Evolutionary conservation across 1,140 invertebrate species (phyloP).

Genomic region (Augochlora pura): DNA sequence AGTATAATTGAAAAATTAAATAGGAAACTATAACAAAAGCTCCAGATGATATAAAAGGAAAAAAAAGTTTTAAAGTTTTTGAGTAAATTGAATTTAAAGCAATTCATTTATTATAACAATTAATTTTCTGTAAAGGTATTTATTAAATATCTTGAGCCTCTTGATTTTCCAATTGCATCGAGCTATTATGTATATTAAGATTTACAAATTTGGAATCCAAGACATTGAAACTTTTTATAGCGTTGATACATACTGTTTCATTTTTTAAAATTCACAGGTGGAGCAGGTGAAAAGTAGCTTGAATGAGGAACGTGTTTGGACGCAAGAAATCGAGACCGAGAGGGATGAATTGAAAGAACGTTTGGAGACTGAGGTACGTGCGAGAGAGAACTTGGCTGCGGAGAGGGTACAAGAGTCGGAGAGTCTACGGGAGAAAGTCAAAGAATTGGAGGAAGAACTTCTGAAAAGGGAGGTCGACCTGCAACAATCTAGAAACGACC

Average conservation of each 20-base stretch:
- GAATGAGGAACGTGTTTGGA: slow-evolving; percentile 75
- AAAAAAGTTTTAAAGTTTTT: too few species aligned
- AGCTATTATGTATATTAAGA: too few species aligned
- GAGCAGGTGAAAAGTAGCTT: slow-evolving; percentile 72
- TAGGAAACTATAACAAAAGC: too few species aligned
- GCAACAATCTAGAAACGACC: slow-evolving; percentile 72
- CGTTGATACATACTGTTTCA: not conserved
- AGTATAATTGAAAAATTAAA: too few species aligned
- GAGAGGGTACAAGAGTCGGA: slow-evolving; percentile 71
- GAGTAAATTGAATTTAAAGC: too few species aligned
- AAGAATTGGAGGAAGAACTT: slow-evolving; percentile 77
- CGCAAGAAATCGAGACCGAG: slow-evolving; percentile 74
- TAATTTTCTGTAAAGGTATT: too few species aligned
- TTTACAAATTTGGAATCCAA: too few species aligned
- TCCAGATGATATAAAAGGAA: too few species aligned
- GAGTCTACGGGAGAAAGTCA: slow-evolving; percentile 65
- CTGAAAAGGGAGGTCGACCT: slow-evolving; percentile 68
- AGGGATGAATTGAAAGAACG: slow-evolving; percentile 71
- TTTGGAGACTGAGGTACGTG: slow-evolving; percentile 65
- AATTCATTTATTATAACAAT: too few species aligned
- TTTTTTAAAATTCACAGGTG: slow-evolving; percentile 57
- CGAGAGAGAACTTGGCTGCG: slow-evolving; percentile 63
- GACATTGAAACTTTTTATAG: too few species aligned
- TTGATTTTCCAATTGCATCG: too few species aligned
- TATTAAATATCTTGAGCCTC: too few species aligned